These are phyloP conservation scores for Leptinotarsa undecemlineata DNA, from an alignment of 1,140 invertebrate genomes.

Conservation along the genomic window DNA sequence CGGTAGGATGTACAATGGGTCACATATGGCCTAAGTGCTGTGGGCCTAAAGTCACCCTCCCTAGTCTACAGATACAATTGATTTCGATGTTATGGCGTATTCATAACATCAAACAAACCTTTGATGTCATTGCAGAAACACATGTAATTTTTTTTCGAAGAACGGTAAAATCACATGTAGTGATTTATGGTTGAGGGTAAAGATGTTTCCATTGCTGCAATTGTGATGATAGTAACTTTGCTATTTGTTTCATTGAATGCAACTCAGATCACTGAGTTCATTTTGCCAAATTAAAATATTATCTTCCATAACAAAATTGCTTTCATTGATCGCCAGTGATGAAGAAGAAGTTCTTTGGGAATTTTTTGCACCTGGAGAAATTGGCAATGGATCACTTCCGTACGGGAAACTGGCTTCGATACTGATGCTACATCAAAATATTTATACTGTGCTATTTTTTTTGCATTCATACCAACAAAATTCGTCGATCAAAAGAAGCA, in stretches of 20 bases:
- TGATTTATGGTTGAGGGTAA: background rate
- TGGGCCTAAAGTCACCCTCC: too few relatives aligned
- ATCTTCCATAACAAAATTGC: background rate
- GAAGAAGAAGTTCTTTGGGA: too few relatives aligned
- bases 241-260: background rate
- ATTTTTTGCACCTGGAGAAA: too few relatives aligned
- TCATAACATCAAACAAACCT: background rate
- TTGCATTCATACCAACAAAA: constrained; percentile 29
- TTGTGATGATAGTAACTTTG: background rate
- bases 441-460: constrained; percentile 28
- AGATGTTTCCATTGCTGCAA: background rate
- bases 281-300: background rate
- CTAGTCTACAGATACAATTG: too few relatives aligned
- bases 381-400: too few relatives aligned
- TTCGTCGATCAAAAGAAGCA: constrained; percentile 34
- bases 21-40: too few relatives aligned
- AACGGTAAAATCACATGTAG: too few relatives aligned
- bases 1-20: too few relatives aligned
- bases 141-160: background rate
- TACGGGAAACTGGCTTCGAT: constrained; percentile 15
- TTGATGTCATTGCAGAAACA: background rate
- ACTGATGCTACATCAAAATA: constrained; percentile 31
- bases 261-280: background rate
- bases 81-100: too few relatives aligned
- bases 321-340: background rate